These are phyloP conservation scores for Ornithoptera priamus DNA, from an alignment of 2,888 invertebrate species.

Conservation along the genomic window DNA sequence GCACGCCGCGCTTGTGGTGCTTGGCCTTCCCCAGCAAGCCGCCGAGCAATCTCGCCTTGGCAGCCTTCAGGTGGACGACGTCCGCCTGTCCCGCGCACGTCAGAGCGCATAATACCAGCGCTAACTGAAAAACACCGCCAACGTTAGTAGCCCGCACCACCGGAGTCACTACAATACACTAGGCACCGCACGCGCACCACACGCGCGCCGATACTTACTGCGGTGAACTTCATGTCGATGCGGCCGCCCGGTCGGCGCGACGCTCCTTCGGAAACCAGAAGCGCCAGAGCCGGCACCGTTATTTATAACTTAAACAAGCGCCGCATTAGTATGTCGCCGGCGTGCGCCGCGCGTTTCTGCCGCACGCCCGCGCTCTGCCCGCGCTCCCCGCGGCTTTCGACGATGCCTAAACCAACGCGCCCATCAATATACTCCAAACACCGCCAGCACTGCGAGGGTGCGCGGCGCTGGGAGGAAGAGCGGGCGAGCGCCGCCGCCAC, in stretches of 20 bases:
- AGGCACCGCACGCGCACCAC: slow-evolving; percentile 33
- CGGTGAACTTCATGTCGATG: slow-evolving; percentile 57
- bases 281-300: slow-evolving; percentile 55
- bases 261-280: slow-evolving; percentile 55
- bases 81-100: slow-evolving; percentile 53
- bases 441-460: too few species aligned
- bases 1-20: slow-evolving; percentile 68
- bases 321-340: slow-evolving; percentile 66
- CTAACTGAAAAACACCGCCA: slow-evolving; percentile 65
- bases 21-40: slow-evolving; percentile 49
- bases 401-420: slow-evolving; percentile 50
- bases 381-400: slow-evolving; percentile 55
- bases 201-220: slow-evolving; percentile 55
- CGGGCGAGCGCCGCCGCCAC: slow-evolving; percentile 58
- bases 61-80: slow-evolving; percentile 54
- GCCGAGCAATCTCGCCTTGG: slow-evolving; percentile 57
- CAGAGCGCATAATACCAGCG: slow-evolving; percentile 60
- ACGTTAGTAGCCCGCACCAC: slow-evolving; percentile 45
- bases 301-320: slow-evolving; percentile 69
- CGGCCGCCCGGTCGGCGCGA: slow-evolving; percentile 62
- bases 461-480: too few species aligned
- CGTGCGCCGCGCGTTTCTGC: slow-evolving; percentile 61
- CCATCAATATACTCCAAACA: slow-evolving; percentile 16
- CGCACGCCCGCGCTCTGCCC: slow-evolving; percentile 47
- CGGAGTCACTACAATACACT: slow-evolving; percentile 26